phyloP scores from a whole-genome alignment of 2,113 vertebrate species.

The Melanocharis versteri region DNA sequence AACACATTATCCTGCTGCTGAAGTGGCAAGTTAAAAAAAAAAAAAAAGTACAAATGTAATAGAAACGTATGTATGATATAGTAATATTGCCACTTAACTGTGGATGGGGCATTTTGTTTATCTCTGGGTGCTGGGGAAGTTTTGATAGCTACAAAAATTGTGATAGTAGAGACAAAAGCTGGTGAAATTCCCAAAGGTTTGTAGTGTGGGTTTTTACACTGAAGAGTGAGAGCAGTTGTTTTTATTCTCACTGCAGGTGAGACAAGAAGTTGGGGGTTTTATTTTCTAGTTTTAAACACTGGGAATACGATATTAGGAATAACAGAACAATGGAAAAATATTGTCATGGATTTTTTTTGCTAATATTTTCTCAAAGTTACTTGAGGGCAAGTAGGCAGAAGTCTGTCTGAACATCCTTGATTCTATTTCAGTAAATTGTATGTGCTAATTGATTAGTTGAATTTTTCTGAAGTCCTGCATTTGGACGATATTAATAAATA shows the following conservation, averaged over 20 bases:
- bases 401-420: not conserved
- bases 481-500: not conserved
- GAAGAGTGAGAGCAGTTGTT: not conserved
- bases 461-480: not conserved
- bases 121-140: not conserved
- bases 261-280: not conserved
- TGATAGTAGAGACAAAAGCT: not conserved
- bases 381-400: not conserved
- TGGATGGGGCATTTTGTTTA: not conserved
- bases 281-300: not conserved
- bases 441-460: not conserved
- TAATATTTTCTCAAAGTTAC: not conserved
- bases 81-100: not conserved
- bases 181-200: not conserved
- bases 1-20: not conserved
- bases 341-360: not conserved
- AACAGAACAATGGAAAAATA: not conserved
- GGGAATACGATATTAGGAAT: not conserved
- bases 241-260: not conserved
- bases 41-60: not conserved
- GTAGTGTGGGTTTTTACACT: not conserved
- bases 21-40: not conserved
- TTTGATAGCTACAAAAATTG: not conserved
- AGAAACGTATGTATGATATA: not conserved
- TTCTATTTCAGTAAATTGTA: not conserved